Evolutionary conservation across 1,140 invertebrate genomes (phyloP).

Genomic region (Drosophila pruinosa): DNA sequence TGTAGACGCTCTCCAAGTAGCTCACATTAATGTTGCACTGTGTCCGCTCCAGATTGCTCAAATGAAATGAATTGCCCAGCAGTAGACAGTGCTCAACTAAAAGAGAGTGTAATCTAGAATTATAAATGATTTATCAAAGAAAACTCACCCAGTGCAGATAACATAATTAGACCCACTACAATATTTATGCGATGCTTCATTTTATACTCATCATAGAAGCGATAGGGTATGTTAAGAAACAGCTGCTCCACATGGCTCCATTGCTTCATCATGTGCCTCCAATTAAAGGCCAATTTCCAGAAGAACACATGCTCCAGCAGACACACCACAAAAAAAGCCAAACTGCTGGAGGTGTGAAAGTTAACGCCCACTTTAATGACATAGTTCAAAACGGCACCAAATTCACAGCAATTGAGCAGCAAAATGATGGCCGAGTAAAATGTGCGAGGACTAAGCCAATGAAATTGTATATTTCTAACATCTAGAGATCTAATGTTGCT

Average conservation of each 20-base stretch:
- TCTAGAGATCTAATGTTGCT: slow-evolving; percentile 46
- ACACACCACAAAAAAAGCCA: slow-evolving; percentile 68
- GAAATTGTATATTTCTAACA: slow-evolving; percentile 47
- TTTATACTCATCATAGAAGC: slow-evolving; percentile 67
- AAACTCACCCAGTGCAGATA: slow-evolving; percentile 53
- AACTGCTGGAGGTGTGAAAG: slow-evolving; percentile 67
- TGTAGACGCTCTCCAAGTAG: slow-evolving; percentile 67
- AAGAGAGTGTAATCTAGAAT: not conserved
- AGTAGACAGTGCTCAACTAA: slow-evolving; percentile 67
- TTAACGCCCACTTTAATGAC: slow-evolving; percentile 48
- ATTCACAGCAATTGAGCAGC: slow-evolving; percentile 60
- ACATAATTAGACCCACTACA: slow-evolving; percentile 59
- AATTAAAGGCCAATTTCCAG: slow-evolving; percentile 67
- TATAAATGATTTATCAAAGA: not conserved
- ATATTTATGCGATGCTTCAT: slow-evolving; percentile 67
- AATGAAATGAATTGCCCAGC: slow-evolving; percentile 63
- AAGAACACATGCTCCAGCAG: slow-evolving; percentile 74
- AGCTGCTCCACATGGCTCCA: slow-evolving; percentile 68
- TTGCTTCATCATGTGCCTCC: slow-evolving; percentile 60
- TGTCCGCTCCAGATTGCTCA: slow-evolving; percentile 65
- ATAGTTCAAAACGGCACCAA: slow-evolving; percentile 53
- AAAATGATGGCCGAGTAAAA: slow-evolving; percentile 55
- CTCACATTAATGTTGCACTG: slow-evolving; percentile 74
- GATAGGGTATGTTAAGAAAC: slow-evolving; percentile 66
- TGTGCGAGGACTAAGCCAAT: slow-evolving; percentile 50